Evolutionary conservation across 2,888 invertebrate species (phyloP), one percentile per base, ranked within the genome.

Genomic region (Entomobrya multifasciata): DNA sequence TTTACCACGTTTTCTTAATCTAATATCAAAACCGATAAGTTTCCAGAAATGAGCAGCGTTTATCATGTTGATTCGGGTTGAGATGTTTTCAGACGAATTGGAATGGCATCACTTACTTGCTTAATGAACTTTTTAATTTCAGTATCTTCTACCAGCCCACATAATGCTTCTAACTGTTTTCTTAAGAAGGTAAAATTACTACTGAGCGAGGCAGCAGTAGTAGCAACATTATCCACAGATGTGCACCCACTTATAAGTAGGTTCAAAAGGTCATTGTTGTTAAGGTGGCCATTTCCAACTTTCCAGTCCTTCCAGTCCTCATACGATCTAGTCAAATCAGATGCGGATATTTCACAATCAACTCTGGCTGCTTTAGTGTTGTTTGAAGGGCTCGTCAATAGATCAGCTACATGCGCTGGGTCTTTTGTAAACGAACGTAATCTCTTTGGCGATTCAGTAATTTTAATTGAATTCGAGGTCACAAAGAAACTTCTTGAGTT

Each of bases 51-150:
- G 22, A 2, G 30, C 2, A 20, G 44, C 22, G 65, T 65, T 6
- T 17, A n/a, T 65, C 41, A 36, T 1, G 17, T 65, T 3, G 17
- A 13, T 65, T 20, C 20, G 17, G 4, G 20, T 62, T 11, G 0
- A 17, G 52, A 1, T 8, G 25, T n/a, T 11, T 2, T 44, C 1
- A 60, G 6, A 27, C 17, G 30, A 0, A 65, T 6, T 30, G 79
- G 79, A n/a, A 79, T 30, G 4, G 67, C 47, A 13, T 79, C 79
- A 20, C 17, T 52, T 5, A 79, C 41, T 65, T 52, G 52, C 36
- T 67, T 65, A 2, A 79, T 67, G 36, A 36, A 79, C 4, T 1
- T 0, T 52, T 79, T 47, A 13, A 79, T 0, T 3, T 30, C 22
- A 1, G 0, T 1, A 10, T 79, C 11, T 0, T 10, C 22, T 0